Evolutionary conservation across 2,888 invertebrate species (phyloP).

Genomic region (Scaptomyza caliginosa): DNA sequence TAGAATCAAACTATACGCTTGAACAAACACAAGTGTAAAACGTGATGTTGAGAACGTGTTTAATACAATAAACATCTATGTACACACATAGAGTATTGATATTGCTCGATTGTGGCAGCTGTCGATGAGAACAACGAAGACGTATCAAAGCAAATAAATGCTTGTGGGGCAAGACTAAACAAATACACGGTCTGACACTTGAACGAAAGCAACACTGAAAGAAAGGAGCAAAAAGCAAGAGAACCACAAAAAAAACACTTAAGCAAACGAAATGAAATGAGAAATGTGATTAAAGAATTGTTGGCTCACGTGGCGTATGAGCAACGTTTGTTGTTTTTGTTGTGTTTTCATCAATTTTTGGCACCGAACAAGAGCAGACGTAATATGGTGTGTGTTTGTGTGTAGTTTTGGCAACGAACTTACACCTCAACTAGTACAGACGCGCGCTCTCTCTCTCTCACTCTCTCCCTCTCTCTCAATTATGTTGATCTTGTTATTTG

Average conservation of each 20-base stretch:
- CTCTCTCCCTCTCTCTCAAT: slow-evolving; percentile 14
- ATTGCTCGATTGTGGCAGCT: neutral
- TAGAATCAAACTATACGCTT: slow-evolving; percentile 9
- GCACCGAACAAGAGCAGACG: slow-evolving; percentile 7
- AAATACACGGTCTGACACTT: slow-evolving; percentile 52
- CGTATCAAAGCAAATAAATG: slow-evolving; percentile 41
- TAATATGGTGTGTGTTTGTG: slow-evolving; percentile 3
- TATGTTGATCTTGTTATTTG: slow-evolving; percentile 1
- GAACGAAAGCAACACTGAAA: slow-evolving; percentile 40
- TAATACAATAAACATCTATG: slow-evolving; percentile 4
- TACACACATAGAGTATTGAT: neutral
- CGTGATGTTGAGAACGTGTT: slow-evolving; percentile 44
- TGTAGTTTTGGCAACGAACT: slow-evolving; percentile 44
- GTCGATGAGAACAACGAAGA: neutral
- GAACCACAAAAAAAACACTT: slow-evolving; percentile 66
- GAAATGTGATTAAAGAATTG: slow-evolving; percentile 35
- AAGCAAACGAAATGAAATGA: slow-evolving; percentile 59
- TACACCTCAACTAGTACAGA: slow-evolving; percentile 16
- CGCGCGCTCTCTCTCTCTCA: slow-evolving; percentile 10
- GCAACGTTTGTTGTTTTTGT: neutral
- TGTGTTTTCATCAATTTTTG: slow-evolving; percentile 12
- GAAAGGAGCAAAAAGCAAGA: slow-evolving; percentile 9
- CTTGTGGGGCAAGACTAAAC: slow-evolving; percentile 40
- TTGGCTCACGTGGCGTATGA: slow-evolving; percentile 61
- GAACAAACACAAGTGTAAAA: slow-evolving; percentile 33